Base-by-base conservation (phyloP, 1,140 invertebrate species). In the Choristoneura fumiferana region DNA sequence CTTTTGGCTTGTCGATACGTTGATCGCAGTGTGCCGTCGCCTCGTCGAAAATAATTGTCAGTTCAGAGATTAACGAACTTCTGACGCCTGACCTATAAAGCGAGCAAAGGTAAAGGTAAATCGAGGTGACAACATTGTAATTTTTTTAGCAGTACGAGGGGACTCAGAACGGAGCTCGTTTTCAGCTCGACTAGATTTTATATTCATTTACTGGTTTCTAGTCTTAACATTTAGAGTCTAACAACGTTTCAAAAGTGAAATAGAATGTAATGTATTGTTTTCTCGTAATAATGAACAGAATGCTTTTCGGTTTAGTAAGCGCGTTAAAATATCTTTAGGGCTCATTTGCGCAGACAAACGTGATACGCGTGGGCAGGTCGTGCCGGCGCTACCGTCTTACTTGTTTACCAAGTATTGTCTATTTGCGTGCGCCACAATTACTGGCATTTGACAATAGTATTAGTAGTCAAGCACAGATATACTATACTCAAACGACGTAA, bases 1-100 rank as follows among this genome's bases (percentile, higher is more conserved):
- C 84, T 89, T 87, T 89, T 87, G 84, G 86, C 84, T 77, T 87
- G 79, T 84, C 73, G 78, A 81, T 88, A 77, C 72, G 69, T 63
- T 74, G 69, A 70, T 76, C 69, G 73, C 73, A 71, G 65, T 74
- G 67, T 67, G 73, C 70, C 71, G 71, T 68, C 70, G 72, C 70
- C 69, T 68, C 70, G 71, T 70, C 69, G 69, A 83, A 83, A 81
- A 86, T 86, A 88, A 86, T 54, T 86, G 82, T 81, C 81, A 84
- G 76, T 85, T 77, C 75, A 83, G 79, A 86, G 85, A 88, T 75
- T 87, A 84, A 87, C 79, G 84, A 84, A 87, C 83, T 83, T 79
- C 75, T 74, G 68, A 72, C 73, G 71, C 65, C 64, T 84, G 80
- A 84, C 83, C 80, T 86, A 88, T 84, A 71, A 80, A 80, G 73